Evolutionary conservation across 2,888 invertebrate genomes (phyloP), one percentile per base, ranked within the genome.

Genomic region (Octodonta nipae): DNA sequence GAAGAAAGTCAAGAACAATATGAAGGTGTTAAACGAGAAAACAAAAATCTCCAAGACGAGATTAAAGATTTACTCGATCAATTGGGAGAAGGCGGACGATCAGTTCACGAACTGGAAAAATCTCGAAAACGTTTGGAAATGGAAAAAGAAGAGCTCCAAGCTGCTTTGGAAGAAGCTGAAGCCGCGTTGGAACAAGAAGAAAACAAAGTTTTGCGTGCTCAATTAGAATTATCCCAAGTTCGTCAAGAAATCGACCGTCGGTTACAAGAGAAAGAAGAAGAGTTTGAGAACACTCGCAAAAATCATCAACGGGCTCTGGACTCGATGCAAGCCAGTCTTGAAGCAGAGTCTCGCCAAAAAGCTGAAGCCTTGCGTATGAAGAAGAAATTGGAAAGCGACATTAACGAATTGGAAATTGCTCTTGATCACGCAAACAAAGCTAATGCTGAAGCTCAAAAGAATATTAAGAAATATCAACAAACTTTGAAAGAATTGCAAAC

Each of bases 351-450:
- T 66, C 93, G 95, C 78, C 96, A 95, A 61, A 96, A 95, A 73
- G 91, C 92, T 74, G 98, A 98, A 77, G 95, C 96, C 50, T 80
- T 96, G 56, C 86, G 95, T 73, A 89, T 96, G 87, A 98, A 98
- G 86, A 98, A 98, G 88, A 98, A 98, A 75, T 78, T 98, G 63
- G 98, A 98, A 70, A 87, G 89, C 55, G 96, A 98, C 75, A 96
- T 98, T 75, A 96, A 96, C 66, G 96, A 98, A 70, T 78, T 98
- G 44, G 96, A 98, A 67, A 93, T 96, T 56, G 93, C 93, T 58
- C 73, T 98, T 64, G 96, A 98, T 71, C 92, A 92, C 66, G 92
- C 96, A 61, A 96, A 96, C 79, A 91, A 93, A 73, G 88, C 89
- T 58, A 92, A 92, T 63, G 91, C 92, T 55, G 93, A 95, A 65